Conservation (phyloP, 2,888 invertebrate genomes). For the Bhutanitis thaidina region DNA sequence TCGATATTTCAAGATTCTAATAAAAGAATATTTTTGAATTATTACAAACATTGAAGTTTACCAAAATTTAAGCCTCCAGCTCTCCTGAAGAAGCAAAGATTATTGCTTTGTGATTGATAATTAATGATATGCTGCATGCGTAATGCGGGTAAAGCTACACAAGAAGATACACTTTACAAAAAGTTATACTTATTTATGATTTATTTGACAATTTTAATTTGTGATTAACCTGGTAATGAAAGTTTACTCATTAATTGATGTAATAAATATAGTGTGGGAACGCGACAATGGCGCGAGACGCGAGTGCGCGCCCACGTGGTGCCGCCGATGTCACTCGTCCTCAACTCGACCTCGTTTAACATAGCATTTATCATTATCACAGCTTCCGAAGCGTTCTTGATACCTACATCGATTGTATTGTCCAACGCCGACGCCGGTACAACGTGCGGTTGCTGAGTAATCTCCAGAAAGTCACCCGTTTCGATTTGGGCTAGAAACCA, state of each 20-base stretch:
- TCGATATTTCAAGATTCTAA: too few relatives aligned
- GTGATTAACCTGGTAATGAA: slow-evolving; percentile 17
- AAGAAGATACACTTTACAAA: too few relatives aligned
- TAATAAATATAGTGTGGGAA: slow-evolving; percentile 37
- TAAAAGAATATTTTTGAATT: too few relatives aligned
- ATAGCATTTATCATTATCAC: slow-evolving; percentile 39
- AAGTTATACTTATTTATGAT: too few relatives aligned
- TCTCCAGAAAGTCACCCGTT: slow-evolving; percentile 13
- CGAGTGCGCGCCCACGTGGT: slow-evolving; percentile 35
- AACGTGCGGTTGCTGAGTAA: slow-evolving; percentile 13
- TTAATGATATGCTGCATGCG: too few relatives aligned
- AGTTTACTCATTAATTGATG: slow-evolving; percentile 30
- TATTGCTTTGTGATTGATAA: too few relatives aligned
- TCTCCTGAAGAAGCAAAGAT: too few relatives aligned
- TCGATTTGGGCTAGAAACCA: slow-evolving; percentile 7
- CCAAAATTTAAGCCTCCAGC: too few relatives aligned
- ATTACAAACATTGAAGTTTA: too few relatives aligned
- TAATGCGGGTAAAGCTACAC: too few relatives aligned
- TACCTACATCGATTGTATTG: slow-evolving; percentile 59
- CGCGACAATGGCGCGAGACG: slow-evolving; percentile 35
- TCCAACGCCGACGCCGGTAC: slow-evolving; percentile 20
- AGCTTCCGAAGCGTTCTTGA: slow-evolving; percentile 41
- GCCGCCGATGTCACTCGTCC: slow-evolving; percentile 28
- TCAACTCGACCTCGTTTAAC: slow-evolving; percentile 43
- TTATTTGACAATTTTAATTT: too few relatives aligned